Evolutionary conservation across 1,140 invertebrate genomes (phyloP), one percentile per base, ranked within the genome.

Genomic region (Musca vetustissima): DNA sequence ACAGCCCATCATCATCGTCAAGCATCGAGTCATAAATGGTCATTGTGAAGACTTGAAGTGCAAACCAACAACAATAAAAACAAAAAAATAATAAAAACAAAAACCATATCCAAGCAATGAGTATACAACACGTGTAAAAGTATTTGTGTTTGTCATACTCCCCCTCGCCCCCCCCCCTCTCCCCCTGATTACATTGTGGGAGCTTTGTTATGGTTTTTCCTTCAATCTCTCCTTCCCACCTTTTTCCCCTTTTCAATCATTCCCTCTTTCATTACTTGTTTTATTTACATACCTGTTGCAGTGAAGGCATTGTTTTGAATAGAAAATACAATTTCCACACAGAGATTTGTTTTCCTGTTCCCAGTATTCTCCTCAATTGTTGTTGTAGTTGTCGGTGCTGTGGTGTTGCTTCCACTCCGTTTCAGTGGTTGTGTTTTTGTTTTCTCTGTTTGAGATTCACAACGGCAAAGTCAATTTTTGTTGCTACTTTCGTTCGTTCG

Each of bases 231-330:
- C 8, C 8, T 28, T 28, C 28, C 3, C 28, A n/a, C n/a, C 28
- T 8, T 8, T 3, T 8, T 8, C 28, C 28, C 28, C 28, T 28
- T 28, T 28, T 4, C 28, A 28, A 4, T 28, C 28, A 28, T 28
- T 28, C 49, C 19, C 22, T 22, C 13, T 50, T 52, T 32, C 32
- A 4, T 32, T 52, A 14, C 76, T 79, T 79, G 11, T 79, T 75
- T 79, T 79, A 79, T 79, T 79, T 80, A 80, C 78, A 80, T 80
- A 80, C 78, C 78, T 80, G 78, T 80, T 80, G 78, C 78, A 80
- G 76, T 76, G 76, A 71, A 69, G 78, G 78, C 78, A 80, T 80
- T 80, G 78, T 80, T 80, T 80, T 80, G 78, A 80, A 80, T 80
- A 80, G 36, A 80, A 80, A 80, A 80, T 80, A 78, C 78, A 80